Base-by-base conservation (phyloP, 2,888 invertebrate genomes). In the Eupithecia tripunctaria region DNA sequence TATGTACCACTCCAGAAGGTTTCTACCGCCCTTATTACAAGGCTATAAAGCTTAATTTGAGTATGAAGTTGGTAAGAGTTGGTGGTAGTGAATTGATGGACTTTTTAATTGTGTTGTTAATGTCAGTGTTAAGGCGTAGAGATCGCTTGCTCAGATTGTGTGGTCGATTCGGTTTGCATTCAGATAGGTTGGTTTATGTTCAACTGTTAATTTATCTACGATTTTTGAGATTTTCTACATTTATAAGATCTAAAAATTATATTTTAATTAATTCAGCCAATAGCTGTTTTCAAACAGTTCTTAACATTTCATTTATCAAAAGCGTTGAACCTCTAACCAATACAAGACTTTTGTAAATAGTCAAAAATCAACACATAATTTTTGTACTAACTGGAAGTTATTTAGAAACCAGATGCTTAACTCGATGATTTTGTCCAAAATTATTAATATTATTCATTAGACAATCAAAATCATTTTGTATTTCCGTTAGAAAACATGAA, bases 21-120 rank as follows among this genome's bases (percentile, higher is more conserved):
- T 47, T 38, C 21, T 70, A 7, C 72, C 68, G 75, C 67, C 76
- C 82, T 81, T 87, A 88, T 77, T 12, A 0, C 25, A 27, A 66
- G 0, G 56, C 0, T 0, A 65, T 86, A 91, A 79, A 79, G 89
- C 81, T 82, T n/a, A 76, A 67, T 79, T 68, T 86, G 15, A 4
- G 1, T 74, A 65, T 73, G 25, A 63, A 21, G 36, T 25, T 56
- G 25, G 60, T 76, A 74, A 47, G 66, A 38, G 43, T 70, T 47
- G 5, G 67, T 82, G 78, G 84, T 79, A 73, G 76, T 79, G 81
- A 84, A 84, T 87, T 88, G 89, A 90, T 91, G 86, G 89, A 89
- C 89, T 92, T 91, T 94, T 94, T 94, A 93, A 93, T 93, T 93
- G 92, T 93, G 86, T 93, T 93, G 91, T 92, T 91, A 89, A 91